Evolutionary conservation across 2,113 vertebrate species (phyloP), one percentile per base, ranked within the genome.

Genomic region (Leucosticte australis): DNA sequence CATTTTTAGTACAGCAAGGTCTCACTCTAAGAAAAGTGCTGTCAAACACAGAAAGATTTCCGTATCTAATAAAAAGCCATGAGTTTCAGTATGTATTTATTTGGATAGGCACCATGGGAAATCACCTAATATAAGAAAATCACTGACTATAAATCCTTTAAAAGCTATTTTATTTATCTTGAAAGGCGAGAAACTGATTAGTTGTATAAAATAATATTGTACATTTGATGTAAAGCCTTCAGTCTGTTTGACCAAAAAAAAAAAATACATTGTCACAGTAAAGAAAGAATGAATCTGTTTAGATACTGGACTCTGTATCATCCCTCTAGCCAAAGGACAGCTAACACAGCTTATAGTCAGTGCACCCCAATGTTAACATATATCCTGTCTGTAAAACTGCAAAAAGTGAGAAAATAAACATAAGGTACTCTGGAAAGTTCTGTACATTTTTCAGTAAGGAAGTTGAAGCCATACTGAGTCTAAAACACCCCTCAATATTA

Each of bases 91-190:
- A 28, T 3, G 3, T 16, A 9, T 24, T 75, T 53, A 53, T 46
- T 74, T 57, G 33, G 31, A 8, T 17, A 14, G 3, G 3, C 60
- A 65, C 35, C 44, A 14, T 7, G 15, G 5, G 18, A 39, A 80
- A 35, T 37, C 7, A 2, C 26, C 26, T 31, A 81, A 55, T 28
- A 30, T 30, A 87, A 87, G 7, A 24, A 82, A 85, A 79, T 39
- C 37, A 75, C 59, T 90, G 86, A 90, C 74, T 55, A 4, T 46
- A 46, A 74, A 46, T 95, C 74, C 93, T 97, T 96, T 95, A 94
- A 95, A 93, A 97, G 94, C 95, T 97, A 93, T 94, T 98, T 98
- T 98, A 98, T 98, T 98, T 93, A 80, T 82, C 73, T 96, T 96
- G 96, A 97, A 98, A 95, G 83, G 86, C 88, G 67, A 89, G 41